Base-by-base conservation (phyloP, 2,888 invertebrate genomes). In the Heliconius ethilla region DNA sequence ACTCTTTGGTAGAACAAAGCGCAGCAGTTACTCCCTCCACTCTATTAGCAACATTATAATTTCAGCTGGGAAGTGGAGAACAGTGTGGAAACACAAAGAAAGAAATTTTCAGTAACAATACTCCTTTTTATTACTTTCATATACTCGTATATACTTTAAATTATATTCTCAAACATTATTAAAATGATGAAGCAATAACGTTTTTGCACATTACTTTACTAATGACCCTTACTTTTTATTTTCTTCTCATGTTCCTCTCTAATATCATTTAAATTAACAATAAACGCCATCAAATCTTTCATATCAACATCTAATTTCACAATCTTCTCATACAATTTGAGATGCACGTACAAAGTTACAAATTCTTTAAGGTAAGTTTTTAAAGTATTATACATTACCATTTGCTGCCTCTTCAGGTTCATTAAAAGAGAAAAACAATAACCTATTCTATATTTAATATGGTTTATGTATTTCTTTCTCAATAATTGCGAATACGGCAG, bases 321-420 rank as follows among this genome's bases (percentile, higher is more conserved):
- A 2, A 87, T 33, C 66, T 84, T 88, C 63, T 89, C 86, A 51
- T 87, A 85, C 0, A 88, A 9, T 40, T 85, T 85, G n/a, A 89
- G 6, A 62, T 83, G 83, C 0, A 78, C 75, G 29, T 81, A 84
- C 1, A 86, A 0, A 4, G 75, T 76, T 7, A 70, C 65, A 11
- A 78, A 63, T 0, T 7, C 13, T 0, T 33, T 15, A 3, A 70
- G 37, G 22, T 78, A 75, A 0, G 62, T 75, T 5, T 70, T 33
- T 40, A 84, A 25, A 1, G 83, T 78, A 1, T 79, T 72, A 40
- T 80, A 86, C 5, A 88, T 70, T 0, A 84, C 29, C 76, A 82
- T 81, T 73, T 88, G 87, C 51, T 88, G 84, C 2, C 81, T 76
- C 33, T 85, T 86, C 70, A 89, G 76, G 10, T 81, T 80, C n/a